Conservation (phyloP, 1,140 invertebrate genomes). For the Drosophila setifemur region DNA sequence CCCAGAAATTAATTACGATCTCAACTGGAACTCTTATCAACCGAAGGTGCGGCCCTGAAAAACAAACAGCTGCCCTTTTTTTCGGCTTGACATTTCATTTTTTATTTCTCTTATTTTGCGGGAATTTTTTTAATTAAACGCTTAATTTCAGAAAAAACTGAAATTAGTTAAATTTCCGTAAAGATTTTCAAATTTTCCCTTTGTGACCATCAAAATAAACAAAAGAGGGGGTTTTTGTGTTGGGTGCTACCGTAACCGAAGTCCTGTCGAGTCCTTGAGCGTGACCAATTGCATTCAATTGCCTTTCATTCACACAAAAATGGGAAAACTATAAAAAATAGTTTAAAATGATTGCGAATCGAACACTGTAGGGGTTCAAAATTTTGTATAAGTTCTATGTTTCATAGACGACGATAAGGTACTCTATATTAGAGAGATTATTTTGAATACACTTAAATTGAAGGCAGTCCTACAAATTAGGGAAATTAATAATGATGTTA, state of each 20-base stretch:
- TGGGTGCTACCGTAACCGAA: constrained; percentile 20
- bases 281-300: constrained; percentile 25
- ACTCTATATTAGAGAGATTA: no score
- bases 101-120: constrained; percentile 12
- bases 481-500: no score
- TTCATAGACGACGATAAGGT: no score
- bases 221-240: neutral
- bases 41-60: constrained; percentile 40
- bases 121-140: constrained; percentile 31
- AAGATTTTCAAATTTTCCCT: constrained; percentile 5
- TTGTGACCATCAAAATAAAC: constrained; percentile 1
- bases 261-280: constrained; percentile 32
- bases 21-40: constrained; percentile 51
- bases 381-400: no score
- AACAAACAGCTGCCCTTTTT: constrained; percentile 15
- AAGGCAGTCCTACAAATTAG: no score
- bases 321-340: constrained; percentile 15
- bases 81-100: constrained; percentile 20
- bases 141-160: constrained; percentile 33
- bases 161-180: constrained; percentile 49
- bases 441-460: no score
- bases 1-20: constrained; percentile 69
- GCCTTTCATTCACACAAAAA: neutral
- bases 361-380: no score
- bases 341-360: neutral